Percentiles rank a stretch among this genome's conserved stretches.
These are phyloP conservation scores for Tetragonula clypearis DNA, from an alignment of 1,140 invertebrate species.

Conservation along the genomic window DNA sequence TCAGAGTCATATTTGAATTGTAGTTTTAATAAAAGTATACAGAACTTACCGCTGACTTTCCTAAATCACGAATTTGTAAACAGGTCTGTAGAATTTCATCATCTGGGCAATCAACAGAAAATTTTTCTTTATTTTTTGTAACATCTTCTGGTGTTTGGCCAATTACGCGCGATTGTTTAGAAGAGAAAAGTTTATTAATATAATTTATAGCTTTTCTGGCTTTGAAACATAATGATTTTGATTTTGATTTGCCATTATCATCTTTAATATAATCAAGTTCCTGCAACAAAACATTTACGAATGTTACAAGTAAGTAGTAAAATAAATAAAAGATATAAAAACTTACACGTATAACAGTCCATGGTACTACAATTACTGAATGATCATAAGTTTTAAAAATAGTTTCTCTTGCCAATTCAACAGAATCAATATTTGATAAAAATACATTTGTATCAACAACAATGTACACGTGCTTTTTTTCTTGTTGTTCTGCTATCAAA, in stretches of 20 bases:
- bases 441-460: conserved; percentile 81
- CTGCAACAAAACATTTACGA: conserved; percentile 55
- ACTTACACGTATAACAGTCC: conserved; percentile 78
- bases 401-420: conserved; percentile 69
- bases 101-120: conserved; percentile 73
- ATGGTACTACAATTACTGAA: conserved; percentile 76
- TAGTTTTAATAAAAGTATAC: not conserved
- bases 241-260: conserved; percentile 62
- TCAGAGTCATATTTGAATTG: not conserved
- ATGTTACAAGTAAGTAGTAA: not conserved
- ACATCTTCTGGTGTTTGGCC: conserved; percentile 76
- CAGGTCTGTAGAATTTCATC: conserved; percentile 80
- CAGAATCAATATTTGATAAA: conserved; percentile 71
- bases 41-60: conserved; percentile 68
- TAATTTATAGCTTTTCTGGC: conserved; percentile 75
- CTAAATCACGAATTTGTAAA: conserved; percentile 71
- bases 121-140: conserved; percentile 71
- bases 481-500: conserved; percentile 11
- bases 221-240: conserved; percentile 61
- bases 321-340: conserved; percentile 5
- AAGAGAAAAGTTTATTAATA: conserved; percentile 73
- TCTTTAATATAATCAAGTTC: conserved; percentile 79
- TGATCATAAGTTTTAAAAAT: conserved; percentile 69
- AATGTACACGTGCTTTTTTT: conserved; percentile 70
- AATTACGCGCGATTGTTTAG: conserved; percentile 75